Base-by-base conservation (phyloP, 2,113 vertebrate genomes). In the Clinocottus analis region DNA sequence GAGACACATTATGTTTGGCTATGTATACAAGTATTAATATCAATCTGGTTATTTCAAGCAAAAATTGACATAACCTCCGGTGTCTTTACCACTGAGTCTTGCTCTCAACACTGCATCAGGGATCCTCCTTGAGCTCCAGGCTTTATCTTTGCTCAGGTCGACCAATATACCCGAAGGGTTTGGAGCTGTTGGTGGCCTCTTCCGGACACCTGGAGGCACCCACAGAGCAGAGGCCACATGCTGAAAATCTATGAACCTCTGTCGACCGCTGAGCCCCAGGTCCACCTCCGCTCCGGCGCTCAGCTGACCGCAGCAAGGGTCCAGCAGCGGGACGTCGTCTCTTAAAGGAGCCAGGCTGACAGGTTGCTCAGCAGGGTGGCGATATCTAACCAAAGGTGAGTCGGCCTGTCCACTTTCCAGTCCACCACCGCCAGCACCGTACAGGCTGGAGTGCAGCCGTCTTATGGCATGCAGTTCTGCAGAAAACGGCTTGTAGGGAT, bases 101-200 rank as follows among this genome's bases (percentile, higher is more conserved):
- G 93, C 90, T 86, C 87, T 92, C 41, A 93, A 43, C 14, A 81
- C 85, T 66, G 75, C 56, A 14, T 94, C 87, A 64, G 91, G 43
- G 35, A 91, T 84, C 76, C 77, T 73, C 64, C 91, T 95, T 41
- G 93, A 94, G 65, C 94, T 95, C 94, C 93, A 95, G 27, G 7
- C 74, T 39, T 87, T 89, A 62, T 92, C 61, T 10, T 87, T 68
- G 0, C 69, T 85, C 7, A 60, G 49, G 73, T 95, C 85, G 60
- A 85, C 67, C 7, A 81, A 65, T 16, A 92, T 37, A 5, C 66
- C 12, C 17, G 62, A 83, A 3, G 72, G 41, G 29, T 78, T 89
- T 1, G 86, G 64, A 4, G 71, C 69, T 27, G 80, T 89, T 51
- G 84, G 87, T 49, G 71, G 77, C 43, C 76, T 93, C 7, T 75